Base-by-base conservation (phyloP, 2,113 vertebrate species). In the Barnardius zonarius region DNA sequence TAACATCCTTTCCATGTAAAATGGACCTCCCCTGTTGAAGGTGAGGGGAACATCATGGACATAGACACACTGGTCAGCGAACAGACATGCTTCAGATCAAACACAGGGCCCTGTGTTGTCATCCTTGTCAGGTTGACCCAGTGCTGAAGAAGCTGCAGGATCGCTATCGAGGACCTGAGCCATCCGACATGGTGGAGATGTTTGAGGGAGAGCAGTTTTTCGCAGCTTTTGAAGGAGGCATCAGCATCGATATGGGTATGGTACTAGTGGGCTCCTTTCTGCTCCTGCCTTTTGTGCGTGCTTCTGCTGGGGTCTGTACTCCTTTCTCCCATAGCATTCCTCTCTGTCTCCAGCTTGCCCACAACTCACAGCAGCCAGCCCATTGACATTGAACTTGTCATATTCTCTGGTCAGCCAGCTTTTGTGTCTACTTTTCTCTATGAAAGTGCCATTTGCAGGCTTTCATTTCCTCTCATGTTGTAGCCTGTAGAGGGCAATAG, bases 191-290 rank as follows among this genome's bases (percentile, higher is more conserved):
- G 12, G 99, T 99, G 92, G 98, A 99, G 91, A 97, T 99, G 95
- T 98, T 99, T 54, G 99, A 99, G 82, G 99, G 99, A 41, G 99
- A 99, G 92, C 98, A 99, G 74, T 99, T 99, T 94, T 99, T 99
- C 41, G 99, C 99, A 4, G 98, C 99, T 90, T 99, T 99, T 83
- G 99, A 99, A 95, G 97, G 96, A 69, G 99, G 99, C 95, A 98
- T 99, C 30, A 98, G 98, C 59, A 97, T 99, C 14, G 98, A 98
- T 61, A 98, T 98, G 90, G 99, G 99, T 99, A 97, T 23, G 93
- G 55, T 48, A 63, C 20, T 23, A 20, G 46, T 62, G 35, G 35
- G 30, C 61, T 94, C 3, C 2, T 31, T 51, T 20, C 76, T 67
- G 28, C 43, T 76, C 13, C 18, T 43, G 9, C 31, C 22, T 62